Base-by-base conservation (phyloP, 2,113 vertebrate species). In the Coracopsis vasa region DNA sequence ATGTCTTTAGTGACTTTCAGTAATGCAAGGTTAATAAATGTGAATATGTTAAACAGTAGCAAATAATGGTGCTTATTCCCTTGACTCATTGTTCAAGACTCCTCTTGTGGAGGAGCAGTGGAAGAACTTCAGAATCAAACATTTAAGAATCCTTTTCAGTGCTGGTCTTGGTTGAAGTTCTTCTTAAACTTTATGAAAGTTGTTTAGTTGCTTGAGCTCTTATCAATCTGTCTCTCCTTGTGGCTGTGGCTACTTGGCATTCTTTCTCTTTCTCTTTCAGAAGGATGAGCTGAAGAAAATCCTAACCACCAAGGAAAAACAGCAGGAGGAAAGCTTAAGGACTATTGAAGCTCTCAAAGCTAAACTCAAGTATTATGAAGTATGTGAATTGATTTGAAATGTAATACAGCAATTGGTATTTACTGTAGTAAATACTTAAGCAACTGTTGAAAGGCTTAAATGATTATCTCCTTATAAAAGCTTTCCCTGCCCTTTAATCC, bases 271-370 rank as follows among this genome's bases (percentile, higher is more conserved):
- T 83, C 70, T 78, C 50, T 92, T 97, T 87, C 97, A 99, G 99
- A 99, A 98, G 92, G 99, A 99, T 82, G 98, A 99, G 42, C 44
- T 99, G 93, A 99, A 98, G 97, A 97, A 97, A 61, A 96, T 99
- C 74, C 97, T 99, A 69, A 88, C 93, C 65, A 84, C 98, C 64
- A 98, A 98, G 94, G 98, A 98, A 84, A 99, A 98, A 96, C 99
- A 99, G 44, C 98, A 98, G 73, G 99, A 99, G 23, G 99, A 99
- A 94, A 99, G 98, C 24, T 83, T 98, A 72, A 98, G 98, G 94
- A 98, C 98, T 54, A 96, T 97, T 35, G 99, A 99, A 78, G 98
- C 98, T 35, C 98, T 99, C 91, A 99, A 98, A 97, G 98, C 98
- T 41, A 99, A 99, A 95, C 98, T 99, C 75, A 98, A 98, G 86